Base-by-base conservation (phyloP, 2,888 invertebrate species). In the Drosophila pseudotalamancana region DNA sequence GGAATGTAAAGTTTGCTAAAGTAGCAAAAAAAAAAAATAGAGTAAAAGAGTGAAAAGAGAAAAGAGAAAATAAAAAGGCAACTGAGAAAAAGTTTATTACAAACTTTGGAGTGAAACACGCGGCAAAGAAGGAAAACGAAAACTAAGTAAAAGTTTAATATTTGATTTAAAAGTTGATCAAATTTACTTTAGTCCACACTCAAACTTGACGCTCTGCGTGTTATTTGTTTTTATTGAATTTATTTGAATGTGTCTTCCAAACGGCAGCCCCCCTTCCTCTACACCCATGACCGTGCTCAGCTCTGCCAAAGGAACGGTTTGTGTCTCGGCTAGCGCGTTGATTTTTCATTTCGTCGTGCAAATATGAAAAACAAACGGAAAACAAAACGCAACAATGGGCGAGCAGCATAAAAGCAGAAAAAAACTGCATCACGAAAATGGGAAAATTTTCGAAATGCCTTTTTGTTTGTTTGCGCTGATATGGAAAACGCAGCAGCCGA, bases 141-240 rank as follows among this genome's bases (percentile, higher is more conserved):
- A 85, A 71, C 69, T 63, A 61, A 59, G 59, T 59, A 59, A 87
- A 83, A 83, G 85, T 83, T 87, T 77, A 81, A 87, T 83, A 83
- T 83, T 83, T 83, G 83, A 87, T 83, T 83, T 87, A 84, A 83
- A 83, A 87, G 83, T 87, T 83, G 78, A 81, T 81, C 65, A 79
- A 81, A 81, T 81, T 79, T 81, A 86, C 81, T 81, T 86, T 79
- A 79, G 71, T 73, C 86, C 69, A 69, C 86, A 86, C 79, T 81
- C 64, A 59, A 67, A 49, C 74, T 62, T 46, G 55, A 51, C 60
- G 62, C 65, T 48, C 49, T 18, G 56, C 59, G 68, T 76, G 65
- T 62, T 72, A 73, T 72, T 72, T 72, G 72, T 81, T 81, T 84
- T 77, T 72, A 83, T 84, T 83, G 78, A 87, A 87, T 83, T 77